Conservation (phyloP, 2,797 vertebrate species). For the Graptemys geographica region DNA sequence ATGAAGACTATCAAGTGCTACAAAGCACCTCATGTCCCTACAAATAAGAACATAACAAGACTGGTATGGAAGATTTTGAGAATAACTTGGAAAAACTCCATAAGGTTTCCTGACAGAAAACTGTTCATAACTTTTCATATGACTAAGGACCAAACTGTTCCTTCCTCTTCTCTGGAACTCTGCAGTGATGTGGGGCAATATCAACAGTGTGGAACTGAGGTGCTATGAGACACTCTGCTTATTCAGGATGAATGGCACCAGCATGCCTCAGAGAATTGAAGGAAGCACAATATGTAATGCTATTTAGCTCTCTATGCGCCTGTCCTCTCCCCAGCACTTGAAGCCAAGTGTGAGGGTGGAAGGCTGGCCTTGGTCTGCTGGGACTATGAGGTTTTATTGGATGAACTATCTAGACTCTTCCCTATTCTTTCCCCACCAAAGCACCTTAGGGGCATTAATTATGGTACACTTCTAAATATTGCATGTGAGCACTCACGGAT, state of each 20-base stretch:
- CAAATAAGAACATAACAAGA: accelerated
- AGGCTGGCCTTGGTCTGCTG: neutral
- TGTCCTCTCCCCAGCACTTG: neutral
- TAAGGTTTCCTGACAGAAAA: neutral
- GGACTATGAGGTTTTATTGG: neutral
- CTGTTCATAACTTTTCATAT: neutral
- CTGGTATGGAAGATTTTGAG: neutral
- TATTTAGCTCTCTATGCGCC: neutral
- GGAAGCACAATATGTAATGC: neutral
- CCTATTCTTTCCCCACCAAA: neutral
- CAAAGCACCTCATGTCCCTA: neutral
- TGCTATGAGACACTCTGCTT: neutral
- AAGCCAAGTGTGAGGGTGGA: neutral
- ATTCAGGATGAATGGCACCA: neutral
- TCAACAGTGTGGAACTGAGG: neutral
- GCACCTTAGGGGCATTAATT: neutral
- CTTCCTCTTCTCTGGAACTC: neutral
- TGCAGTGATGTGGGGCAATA: neutral
- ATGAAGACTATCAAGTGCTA: neutral
- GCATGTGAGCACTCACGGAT: neutral
- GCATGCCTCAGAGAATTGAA: neutral
- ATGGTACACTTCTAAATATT: neutral
- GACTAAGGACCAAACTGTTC: neutral
- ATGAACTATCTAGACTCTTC: neutral
- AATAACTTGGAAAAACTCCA: neutral